Base-by-base conservation (phyloP, 2,888 invertebrate species). In the Prosapia bicincta region DNA sequence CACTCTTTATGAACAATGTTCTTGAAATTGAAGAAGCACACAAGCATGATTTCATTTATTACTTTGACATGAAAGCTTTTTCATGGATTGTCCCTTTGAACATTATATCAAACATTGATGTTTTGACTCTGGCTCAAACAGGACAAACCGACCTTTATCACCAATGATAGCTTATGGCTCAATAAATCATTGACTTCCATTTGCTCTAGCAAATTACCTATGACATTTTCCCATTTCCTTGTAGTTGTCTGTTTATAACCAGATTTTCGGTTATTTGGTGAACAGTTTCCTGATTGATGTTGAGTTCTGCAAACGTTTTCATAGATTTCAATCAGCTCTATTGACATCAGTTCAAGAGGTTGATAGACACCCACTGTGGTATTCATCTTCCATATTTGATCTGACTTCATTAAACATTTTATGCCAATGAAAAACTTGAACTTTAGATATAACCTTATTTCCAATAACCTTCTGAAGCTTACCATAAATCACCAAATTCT, bases 251-350 rank as follows among this genome's bases (percentile, higher is more conserved):
- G 15, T 13, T 65, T 3, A 66, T 23, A 66, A 20, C 23, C 66
- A 66, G 3, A 66, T 66, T 24, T 66, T 66, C 24, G 3, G 66
- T 66, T 66, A 66, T 24, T 24, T 66, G 66, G 24, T 23, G 66
- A 23, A 66, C 20, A 66, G 66, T 66, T 66, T 66, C 26, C 24
- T 9, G 66, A 66, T 66, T 66, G 66, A 66, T 66, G 66, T 66
- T 26, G 26, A 65, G 23, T 25, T 30, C 30, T 30, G 30, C 30
- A 30, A 30, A 6, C 9, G 9, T 30, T 30, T 30, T 30, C 30
- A 30, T 26, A 24, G 66, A 66, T 66, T 66, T 66, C 66, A 66
- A 3, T 3, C 66, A 66, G 66, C 66, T 9, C 3, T 23, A 20
- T 66, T 66, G n/a, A 66, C 24, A 66, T 66, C 66, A 5, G n/a